phyloP scores from a whole-genome alignment of 64 coral and sea anemone species.

The Porites australiensis region DNA sequence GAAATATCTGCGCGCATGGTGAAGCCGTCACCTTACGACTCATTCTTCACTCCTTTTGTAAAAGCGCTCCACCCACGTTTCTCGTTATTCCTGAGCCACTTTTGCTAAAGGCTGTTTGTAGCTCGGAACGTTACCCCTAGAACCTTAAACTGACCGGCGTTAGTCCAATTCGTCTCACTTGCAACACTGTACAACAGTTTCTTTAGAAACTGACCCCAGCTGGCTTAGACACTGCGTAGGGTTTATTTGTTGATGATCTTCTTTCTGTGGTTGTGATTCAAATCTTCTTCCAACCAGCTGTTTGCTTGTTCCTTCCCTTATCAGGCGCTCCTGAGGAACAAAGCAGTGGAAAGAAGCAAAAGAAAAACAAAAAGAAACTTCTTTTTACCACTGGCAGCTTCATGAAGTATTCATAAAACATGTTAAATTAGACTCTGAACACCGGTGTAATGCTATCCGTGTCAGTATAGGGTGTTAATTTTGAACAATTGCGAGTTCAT shows the following conservation, averaged over 20 bases:
- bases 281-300: background rate
- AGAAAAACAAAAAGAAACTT: constrained; percentile 91
- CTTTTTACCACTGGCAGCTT: constrained; percentile 90
- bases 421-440: background rate
- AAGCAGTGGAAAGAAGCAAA: constrained; percentile 74
- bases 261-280: background rate
- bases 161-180: no score
- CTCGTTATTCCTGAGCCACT: no score
- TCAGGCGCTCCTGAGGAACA: background rate
- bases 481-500: background rate
- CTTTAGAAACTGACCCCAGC: no score
- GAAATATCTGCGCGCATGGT: no score
- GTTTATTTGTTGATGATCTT: background rate
- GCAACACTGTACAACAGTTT: no score
- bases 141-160: no score
- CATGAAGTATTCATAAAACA: constrained; percentile 76
- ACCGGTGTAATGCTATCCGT: background rate
- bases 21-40: no score
- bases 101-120: no score
- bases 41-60: no score
- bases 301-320: constrained; percentile 26
- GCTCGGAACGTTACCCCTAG: no score
- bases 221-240: background rate
- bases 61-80: no score
- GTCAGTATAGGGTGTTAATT: background rate